Evolutionary conservation across 1,140 invertebrate species (phyloP), one percentile per base, ranked within the genome.

Genomic region (Teleopsis dalmanni): DNA sequence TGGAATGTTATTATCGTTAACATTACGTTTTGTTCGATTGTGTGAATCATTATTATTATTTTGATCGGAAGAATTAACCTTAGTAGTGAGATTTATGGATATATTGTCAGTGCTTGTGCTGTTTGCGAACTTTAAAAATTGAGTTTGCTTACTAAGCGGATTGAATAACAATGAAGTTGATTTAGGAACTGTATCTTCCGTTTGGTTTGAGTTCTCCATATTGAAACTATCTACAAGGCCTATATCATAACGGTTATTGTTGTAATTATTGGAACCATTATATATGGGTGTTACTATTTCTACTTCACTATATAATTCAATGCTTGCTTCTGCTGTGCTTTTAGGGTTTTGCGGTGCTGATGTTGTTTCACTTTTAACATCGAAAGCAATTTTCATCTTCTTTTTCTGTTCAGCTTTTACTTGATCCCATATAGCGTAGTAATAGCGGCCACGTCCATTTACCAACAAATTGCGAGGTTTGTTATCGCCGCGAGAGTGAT

Each of bases 401-500:
- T 23, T 3, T 22, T 23, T 33, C 29, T 25, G 25, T 22, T 44
- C 25, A 8, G 45, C 27, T 41, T 67, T 67, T 27, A 56, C 56
- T 18, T 59, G 44, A 3, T 63, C 54, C 62, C 62, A 68, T 21
- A 70, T 70, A 6, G 52, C 57, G 38, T 65, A 63, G 6, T 65
- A 70, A 33, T 55, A 83, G 8, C 81, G 72, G 10, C 86, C 87
- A 2, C 78, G 66, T 6, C 88, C 89, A 61, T 93, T 93, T 37
- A 92, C 77, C 5, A 92, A 69, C 14, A 91, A 72, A 7, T 81
- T 84, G 0, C 81, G 74, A 0, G 88, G 84, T 57, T 89, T 89
- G 60, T 90, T 90, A 52, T 85, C 78, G 1, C 83, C 84, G n/a
- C 76, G 72, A 2, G 83, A 80, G 57, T 91, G 85, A 62, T 90